Evolutionary conservation across 2,888 invertebrate species (phyloP).

Genomic region (Polia nebulosa): DNA sequence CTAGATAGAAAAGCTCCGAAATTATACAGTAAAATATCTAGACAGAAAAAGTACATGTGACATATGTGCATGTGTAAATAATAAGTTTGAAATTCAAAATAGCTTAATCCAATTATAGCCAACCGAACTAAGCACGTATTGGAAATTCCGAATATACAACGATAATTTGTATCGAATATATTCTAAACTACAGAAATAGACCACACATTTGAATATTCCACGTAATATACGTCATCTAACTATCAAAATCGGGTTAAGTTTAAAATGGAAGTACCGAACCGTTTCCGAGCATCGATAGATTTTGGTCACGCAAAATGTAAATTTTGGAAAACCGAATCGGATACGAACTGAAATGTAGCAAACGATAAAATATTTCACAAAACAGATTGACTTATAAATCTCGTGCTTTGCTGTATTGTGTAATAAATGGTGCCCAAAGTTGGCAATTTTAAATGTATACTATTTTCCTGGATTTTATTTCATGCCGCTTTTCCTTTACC

Average conservation of each 20-base stretch:
- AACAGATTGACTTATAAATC: slow-evolving; percentile 68
- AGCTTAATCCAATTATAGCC: background rate
- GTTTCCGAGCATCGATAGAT: slow-evolving; percentile 52
- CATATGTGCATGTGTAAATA: too few relatives aligned
- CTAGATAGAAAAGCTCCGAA: too few relatives aligned
- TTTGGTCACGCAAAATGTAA: slow-evolving; percentile 66
- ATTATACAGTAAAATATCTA: too few relatives aligned
- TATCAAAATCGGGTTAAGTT: slow-evolving; percentile 52
- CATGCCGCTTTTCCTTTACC: background rate
- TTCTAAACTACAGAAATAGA: slow-evolving; percentile 14
- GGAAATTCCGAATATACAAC: slow-evolving; percentile 1
- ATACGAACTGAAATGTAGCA: slow-evolving; percentile 51
- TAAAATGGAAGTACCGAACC: slow-evolving; percentile 52
- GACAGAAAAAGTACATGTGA: too few relatives aligned
- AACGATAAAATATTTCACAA: slow-evolving; percentile 65
- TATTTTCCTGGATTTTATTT: slow-evolving; percentile 16
- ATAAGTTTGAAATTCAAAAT: background rate
- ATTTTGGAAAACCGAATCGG: slow-evolving; percentile 59
- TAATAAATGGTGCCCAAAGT: slow-evolving; percentile 45
- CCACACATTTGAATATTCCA: slow-evolving; percentile 35
- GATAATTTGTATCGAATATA: background rate
- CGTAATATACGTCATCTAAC: slow-evolving; percentile 32
- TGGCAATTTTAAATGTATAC: slow-evolving; percentile 31
- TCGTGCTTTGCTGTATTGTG: slow-evolving; percentile 37
- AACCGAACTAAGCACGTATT: background rate